Base-by-base conservation (phyloP, 2,797 vertebrate species). In the Esox masquinongy region DNA sequence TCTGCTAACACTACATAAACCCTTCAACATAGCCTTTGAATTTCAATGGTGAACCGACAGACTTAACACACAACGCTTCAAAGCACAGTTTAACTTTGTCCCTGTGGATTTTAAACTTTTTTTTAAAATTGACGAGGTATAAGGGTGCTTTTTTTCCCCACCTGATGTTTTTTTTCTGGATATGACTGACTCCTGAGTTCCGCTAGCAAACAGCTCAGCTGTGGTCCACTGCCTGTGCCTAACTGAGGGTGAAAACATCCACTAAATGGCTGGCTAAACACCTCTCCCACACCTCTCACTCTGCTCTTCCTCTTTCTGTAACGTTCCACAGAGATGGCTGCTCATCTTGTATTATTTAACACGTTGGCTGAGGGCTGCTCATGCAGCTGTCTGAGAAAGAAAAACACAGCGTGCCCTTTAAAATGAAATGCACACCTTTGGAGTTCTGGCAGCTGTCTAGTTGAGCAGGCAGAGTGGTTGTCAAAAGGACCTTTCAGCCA, bases 241-340 rank as follows among this genome's bases (percentile, higher is more conserved):
- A 87, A 86, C 75, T 75, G 74, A 83, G 77, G 75, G 76, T 83
- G 80, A 85, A 86, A 80, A 86, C 74, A 72, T 80, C 76, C 73
- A 79, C 79, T 82, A 76, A 87, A 84, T 68, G 81, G 67, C 63
- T 74, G 53, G 56, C 69, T 87, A 79, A 79, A n/a, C n/a, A 53
- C 74, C 31, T 39, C 31, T 39, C 17, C 53, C 34, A 73, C 72
- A 6, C 1, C 49, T 71, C 36, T 74, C 26, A 39, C 19, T 70
- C 63, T 29, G 22, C 22, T 51, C 51, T 70, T 63, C 64, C 34
- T 50, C 26, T 53, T 50, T 79, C 68, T 51, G 26, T 53, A 17
- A 31, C 26, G n/a, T 61, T 53, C 56, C n/a, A 36, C 64, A 63
- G 77, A 68, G 36, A 77, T 26, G 75, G 61, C 63, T 31, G 53